Percentiles rank a stretch among this genome's conserved stretches.
These are phyloP conservation scores for Palythoa heliodiscus DNA, from an alignment of 92 coral and sea anemone genomes.

Conservation along the genomic window DNA sequence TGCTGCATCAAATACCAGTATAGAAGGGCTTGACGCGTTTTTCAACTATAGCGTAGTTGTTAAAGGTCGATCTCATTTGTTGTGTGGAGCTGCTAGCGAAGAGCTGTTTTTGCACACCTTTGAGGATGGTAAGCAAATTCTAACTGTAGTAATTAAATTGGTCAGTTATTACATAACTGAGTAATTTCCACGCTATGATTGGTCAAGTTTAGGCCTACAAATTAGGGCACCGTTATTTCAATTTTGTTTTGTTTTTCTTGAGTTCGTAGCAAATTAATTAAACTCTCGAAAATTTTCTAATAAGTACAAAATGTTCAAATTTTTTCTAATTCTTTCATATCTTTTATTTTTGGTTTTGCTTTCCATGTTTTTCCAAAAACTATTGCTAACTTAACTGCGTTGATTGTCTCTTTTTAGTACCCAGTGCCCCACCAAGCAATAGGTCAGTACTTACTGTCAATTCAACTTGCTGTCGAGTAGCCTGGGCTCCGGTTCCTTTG, in stretches of 20 bases:
- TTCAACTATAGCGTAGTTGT: constrained; percentile 34
- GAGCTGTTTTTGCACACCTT: constrained; percentile 2
- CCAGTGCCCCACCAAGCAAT: constrained; percentile 50
- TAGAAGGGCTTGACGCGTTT: constrained; percentile 8
- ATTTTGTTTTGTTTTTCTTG: too few species aligned
- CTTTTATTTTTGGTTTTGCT: too few species aligned
- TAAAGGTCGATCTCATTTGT: not conserved
- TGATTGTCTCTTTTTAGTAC: constrained; percentile 14
- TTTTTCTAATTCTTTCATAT: too few species aligned
- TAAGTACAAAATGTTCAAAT: too few species aligned
- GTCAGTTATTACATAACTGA: too few species aligned
- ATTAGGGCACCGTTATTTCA: too few species aligned
- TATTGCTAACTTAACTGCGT: not conserved
- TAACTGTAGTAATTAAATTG: too few species aligned
- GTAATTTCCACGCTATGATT: too few species aligned
- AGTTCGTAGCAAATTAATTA: too few species aligned
- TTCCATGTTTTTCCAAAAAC: not conserved
- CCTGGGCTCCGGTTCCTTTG: constrained; percentile 43
- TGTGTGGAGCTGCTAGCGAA: constrained; percentile 14
- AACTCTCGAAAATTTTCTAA: too few species aligned
- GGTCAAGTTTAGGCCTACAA: too few species aligned
- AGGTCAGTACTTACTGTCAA: constrained; percentile 13
- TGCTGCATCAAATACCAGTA: not conserved
- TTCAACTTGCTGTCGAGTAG: constrained; percentile 39
- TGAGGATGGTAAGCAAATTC: constrained; percentile 4